Evolutionary conservation across 2,888 invertebrate species (phyloP), one percentile per base, ranked within the genome.

Genomic region (Torymus texanus): DNA sequence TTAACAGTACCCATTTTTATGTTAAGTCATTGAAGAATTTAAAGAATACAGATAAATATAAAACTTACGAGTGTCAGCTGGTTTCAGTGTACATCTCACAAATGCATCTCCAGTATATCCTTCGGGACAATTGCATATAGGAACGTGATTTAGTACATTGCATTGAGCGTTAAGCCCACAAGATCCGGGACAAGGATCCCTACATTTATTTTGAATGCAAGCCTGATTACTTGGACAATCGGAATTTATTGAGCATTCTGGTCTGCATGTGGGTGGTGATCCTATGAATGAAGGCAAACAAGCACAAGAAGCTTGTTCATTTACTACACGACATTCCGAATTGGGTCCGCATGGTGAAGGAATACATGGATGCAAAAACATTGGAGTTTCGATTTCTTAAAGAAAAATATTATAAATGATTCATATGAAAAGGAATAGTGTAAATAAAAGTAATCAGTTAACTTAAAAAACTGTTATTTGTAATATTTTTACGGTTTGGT

Each of bases 161-260:
- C 93, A 94, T 59, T 89, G 87, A 3, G 93, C 92, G 82, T 91
- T 90, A 50, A 91, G 83, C 55, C 93, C 93, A 85, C 93, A 93
- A 72, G 92, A 90, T 83, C 92, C 91, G 50, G 90, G 91, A 84
- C 93, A 93, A 68, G 93, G 93, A 88, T 93, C 92, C 18, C 91
- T 90, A 86, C 94, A 94, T 88, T 93, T 93, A 84, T 93, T 92
- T 85, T 92, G 92, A 66, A 92, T 90, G 84, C 93, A 94, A 53
- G 93, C 92, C 83, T 91, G 89, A 83, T 92, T 91, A 82, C 90
- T 87, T 59, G 91, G 86, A 86, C 93, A 93, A 86, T 93, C 93
- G 0, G 92, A 90, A 87, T 91, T 93, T 21, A 92, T 90, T n/a
- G 92, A 90, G 85, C 93, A 93, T 87, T 93, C 93, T 5, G 93